A percentile compares a stretch with the other conserved stretches of the same genome.
Evolutionary conservation across 2,888 invertebrate species (phyloP).

Genomic region (Eupsilia transversa): DNA sequence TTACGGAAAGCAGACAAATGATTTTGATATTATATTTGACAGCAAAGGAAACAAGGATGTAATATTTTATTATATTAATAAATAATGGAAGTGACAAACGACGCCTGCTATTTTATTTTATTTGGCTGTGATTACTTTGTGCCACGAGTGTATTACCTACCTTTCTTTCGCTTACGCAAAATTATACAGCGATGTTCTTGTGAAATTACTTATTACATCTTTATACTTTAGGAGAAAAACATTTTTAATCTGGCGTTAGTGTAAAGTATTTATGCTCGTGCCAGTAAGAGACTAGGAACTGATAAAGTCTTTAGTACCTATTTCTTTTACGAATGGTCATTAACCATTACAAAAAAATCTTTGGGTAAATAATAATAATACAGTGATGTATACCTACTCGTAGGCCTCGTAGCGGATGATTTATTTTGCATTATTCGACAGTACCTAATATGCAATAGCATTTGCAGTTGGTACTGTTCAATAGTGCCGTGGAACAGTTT

Average conservation of each 20-base stretch:
- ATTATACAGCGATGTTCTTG: not conserved
- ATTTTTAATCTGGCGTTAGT: not conserved
- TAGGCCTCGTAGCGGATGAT: not conserved
- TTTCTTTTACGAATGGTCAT: not conserved
- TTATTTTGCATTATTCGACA: not conserved
- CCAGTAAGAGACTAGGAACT: not conserved
- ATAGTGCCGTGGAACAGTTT: not conserved
- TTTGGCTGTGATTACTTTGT: conserved; percentile 5
- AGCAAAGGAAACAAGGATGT: conserved; percentile 7
- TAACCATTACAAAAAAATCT: not conserved
- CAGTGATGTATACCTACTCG: not conserved
- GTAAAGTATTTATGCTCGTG: not conserved
- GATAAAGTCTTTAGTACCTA: not conserved
- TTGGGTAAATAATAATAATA: not conserved
- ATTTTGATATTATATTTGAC: conserved; percentile 10
- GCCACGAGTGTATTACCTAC: not conserved
- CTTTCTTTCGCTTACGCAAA: not conserved
- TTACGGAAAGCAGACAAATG: conserved; percentile 4
- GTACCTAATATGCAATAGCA: not conserved
- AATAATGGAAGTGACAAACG: not conserved
- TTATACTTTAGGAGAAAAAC: not conserved
- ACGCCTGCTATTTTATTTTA: conserved; percentile 1
- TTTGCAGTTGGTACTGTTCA: not conserved
- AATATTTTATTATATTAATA: conserved; percentile 5
- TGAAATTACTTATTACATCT: not conserved